phyloP scores from a whole-genome alignment of 2,888 invertebrate genomes.

The Catocala fraxini region DNA sequence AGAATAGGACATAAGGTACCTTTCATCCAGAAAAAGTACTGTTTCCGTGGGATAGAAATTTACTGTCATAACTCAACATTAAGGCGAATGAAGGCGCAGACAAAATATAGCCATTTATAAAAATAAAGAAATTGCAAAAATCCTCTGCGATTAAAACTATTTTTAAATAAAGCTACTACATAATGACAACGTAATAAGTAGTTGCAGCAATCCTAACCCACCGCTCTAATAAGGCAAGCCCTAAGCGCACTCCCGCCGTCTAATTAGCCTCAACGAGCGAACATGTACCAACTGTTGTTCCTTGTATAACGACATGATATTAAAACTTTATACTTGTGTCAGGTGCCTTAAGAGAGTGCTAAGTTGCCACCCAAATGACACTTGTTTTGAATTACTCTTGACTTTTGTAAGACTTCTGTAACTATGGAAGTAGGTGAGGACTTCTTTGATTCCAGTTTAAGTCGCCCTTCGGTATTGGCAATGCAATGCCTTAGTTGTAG shows the following conservation, averaged over 20 bases:
- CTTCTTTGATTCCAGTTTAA: background rate
- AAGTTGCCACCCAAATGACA: conserved; percentile 40
- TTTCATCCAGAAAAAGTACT: no score
- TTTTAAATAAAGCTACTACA: no score
- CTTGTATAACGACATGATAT: conserved; percentile 45
- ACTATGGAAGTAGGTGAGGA: conserved; percentile 28
- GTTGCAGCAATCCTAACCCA: conserved; percentile 10
- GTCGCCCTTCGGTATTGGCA: background rate
- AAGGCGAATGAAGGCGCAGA: no score
- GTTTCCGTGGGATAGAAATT: no score
- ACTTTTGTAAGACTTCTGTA: conserved; percentile 39
- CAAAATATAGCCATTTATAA: no score
- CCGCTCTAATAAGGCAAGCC: conserved; percentile 22
- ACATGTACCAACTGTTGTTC: conserved; percentile 43
- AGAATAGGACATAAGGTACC: no score
- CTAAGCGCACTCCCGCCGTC: conserved; percentile 42
- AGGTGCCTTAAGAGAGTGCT: conserved; percentile 50
- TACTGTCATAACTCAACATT: no score
- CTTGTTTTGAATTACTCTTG: conserved; percentile 35
- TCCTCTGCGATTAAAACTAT: no score
- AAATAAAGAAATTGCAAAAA: no score
- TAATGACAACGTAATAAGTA: background rate
- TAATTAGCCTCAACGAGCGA: conserved; percentile 50
- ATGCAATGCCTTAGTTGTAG: background rate
- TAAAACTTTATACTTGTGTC: conserved; percentile 54